Evolutionary conservation across 2,113 vertebrate genomes (phyloP).

Genomic region (Python bivittatus): DNA sequence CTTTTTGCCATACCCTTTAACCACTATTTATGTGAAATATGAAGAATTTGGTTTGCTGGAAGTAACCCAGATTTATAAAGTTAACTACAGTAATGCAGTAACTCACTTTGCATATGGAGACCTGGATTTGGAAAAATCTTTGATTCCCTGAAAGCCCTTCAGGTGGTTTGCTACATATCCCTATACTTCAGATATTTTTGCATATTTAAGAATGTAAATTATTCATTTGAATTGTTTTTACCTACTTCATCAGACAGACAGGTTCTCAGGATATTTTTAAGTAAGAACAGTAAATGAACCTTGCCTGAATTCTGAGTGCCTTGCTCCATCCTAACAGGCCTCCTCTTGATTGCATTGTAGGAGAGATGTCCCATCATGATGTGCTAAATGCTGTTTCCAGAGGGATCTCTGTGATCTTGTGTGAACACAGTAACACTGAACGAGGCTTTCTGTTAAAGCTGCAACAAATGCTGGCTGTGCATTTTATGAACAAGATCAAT

Average conservation of each 20-base stretch:
- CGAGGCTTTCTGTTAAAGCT: constrained; percentile 90
- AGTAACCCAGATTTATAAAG: neutral
- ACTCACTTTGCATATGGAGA: neutral
- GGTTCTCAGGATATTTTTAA: neutral
- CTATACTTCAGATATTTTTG: neutral
- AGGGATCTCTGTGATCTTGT: constrained; percentile 88
- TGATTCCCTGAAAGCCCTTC: neutral
- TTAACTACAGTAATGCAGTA: neutral
- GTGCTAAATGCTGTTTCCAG: constrained; percentile 85
- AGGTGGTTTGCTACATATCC: neutral
- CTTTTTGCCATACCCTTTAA: neutral
- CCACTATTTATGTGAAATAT: neutral
- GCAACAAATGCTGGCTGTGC: constrained; percentile 69
- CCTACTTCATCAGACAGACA: neutral
- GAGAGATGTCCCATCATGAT: constrained; percentile 97
- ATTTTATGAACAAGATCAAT: constrained; percentile 75
- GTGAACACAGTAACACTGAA: constrained; percentile 96
- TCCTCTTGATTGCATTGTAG: constrained; percentile 65
- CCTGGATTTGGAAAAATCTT: neutral
- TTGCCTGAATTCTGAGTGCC: neutral
- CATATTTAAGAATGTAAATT: neutral
- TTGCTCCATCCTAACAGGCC: neutral
- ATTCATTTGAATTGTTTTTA: neutral
- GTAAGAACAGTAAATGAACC: neutral
- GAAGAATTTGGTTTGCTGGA: neutral